Percentiles rank a stretch among this genome's conserved stretches.
Evolutionary conservation across 2,797 vertebrate species (phyloP).

Genomic region (Orientallactaga sibirica): DNA sequence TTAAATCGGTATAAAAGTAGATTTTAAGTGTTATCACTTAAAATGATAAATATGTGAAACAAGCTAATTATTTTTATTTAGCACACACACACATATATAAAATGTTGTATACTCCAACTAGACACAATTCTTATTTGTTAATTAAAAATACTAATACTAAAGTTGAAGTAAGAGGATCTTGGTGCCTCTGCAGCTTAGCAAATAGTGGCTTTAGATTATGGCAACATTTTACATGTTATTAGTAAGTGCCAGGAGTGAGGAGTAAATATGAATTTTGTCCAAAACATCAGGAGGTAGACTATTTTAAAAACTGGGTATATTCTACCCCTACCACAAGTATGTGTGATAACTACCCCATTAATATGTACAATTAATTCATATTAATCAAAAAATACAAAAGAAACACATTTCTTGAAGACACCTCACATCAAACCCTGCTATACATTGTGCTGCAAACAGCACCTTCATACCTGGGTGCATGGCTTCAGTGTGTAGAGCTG

Average conservation of each 20-base stretch:
- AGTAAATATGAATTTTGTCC: constrained; percentile 15
- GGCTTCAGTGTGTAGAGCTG: not conserved
- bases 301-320: constrained; percentile 6
- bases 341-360: not conserved
- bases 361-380: not conserved
- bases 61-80: not conserved
- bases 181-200: not conserved
- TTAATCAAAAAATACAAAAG: not conserved
- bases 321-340: not conserved
- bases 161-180: not conserved
- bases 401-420: not conserved
- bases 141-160: constrained; percentile 24
- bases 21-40: constrained; percentile 15
- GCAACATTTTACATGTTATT: constrained; percentile 17
- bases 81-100: not conserved
- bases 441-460: not conserved
- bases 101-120: not conserved
- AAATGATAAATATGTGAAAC: not conserved
- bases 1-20: not conserved
- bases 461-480: not conserved
- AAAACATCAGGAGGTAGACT: not conserved
- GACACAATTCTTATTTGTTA: not conserved
- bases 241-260: constrained; percentile 16
- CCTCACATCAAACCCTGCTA: not conserved
- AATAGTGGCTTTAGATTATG: constrained; percentile 22